A percentile compares a stretch with the other conserved stretches of the same genome.
Conservation (phyloP, 2,113 vertebrate species). For the Trematomus loennbergii region DNA sequence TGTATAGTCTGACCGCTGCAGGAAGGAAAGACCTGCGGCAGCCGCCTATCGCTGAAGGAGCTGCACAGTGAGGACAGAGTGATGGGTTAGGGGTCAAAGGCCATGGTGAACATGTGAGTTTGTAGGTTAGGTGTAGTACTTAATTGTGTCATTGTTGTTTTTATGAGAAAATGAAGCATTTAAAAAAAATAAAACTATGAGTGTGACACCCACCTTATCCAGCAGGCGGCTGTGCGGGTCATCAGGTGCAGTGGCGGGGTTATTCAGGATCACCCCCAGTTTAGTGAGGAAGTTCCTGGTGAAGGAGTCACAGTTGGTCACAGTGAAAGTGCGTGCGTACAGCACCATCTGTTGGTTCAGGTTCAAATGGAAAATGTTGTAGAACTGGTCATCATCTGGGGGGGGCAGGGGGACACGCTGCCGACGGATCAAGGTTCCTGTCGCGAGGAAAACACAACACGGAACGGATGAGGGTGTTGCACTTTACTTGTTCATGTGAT, state of each 20-base stretch:
- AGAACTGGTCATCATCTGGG: conserved; percentile 89
- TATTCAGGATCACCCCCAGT: conserved; percentile 86
- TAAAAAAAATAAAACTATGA: too few relatives aligned
- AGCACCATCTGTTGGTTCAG: conserved; percentile 87
- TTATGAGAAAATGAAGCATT: too few relatives aligned
- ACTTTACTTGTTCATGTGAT: too few relatives aligned
- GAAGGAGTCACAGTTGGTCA: conserved; percentile 90
- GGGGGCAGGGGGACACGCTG: conserved; percentile 90
- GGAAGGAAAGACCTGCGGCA: too few relatives aligned
- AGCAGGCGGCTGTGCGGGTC: conserved; percentile 87
- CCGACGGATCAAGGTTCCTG: conserved; percentile 90
- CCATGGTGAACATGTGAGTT: too few relatives aligned
- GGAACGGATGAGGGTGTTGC: too few relatives aligned
- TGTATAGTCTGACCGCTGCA: too few relatives aligned
- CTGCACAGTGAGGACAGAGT: too few relatives aligned
- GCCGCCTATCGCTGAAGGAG: too few relatives aligned
- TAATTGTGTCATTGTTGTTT: too few relatives aligned
- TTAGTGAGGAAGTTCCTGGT: conserved; percentile 90
- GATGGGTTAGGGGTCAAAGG: too few relatives aligned
- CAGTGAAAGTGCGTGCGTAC: conserved; percentile 87
- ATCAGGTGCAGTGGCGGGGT: conserved; percentile 73
- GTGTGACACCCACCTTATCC: conserved; percentile 78
- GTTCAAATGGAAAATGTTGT: conserved; percentile 91
- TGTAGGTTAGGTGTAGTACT: too few relatives aligned
- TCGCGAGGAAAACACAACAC: neutral